A percentile compares a stretch with the other conserved stretches of the same genome.
These are phyloP conservation scores for Esox masquinongy DNA, from an alignment of 2,797 vertebrate species.

Conservation along the genomic window DNA sequence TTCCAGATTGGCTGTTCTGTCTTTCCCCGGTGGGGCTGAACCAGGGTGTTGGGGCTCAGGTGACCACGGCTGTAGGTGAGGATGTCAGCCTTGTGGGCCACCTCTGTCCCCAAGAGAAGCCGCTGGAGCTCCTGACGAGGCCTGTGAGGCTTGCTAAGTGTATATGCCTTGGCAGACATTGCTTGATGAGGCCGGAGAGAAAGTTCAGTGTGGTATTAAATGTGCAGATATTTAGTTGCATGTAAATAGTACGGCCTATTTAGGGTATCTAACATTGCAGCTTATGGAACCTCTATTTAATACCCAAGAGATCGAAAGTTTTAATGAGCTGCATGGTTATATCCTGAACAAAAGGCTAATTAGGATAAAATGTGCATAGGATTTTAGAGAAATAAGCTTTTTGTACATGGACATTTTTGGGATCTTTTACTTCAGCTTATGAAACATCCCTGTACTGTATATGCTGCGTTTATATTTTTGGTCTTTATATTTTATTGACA, in stretches of 20 bases:
- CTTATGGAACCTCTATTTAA: background rate
- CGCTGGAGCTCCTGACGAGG: slow-evolving; percentile 37
- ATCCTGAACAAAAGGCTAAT: too few species aligned
- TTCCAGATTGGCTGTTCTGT: slow-evolving; percentile 51
- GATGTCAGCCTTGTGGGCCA: slow-evolving; percentile 67
- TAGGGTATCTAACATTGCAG: background rate
- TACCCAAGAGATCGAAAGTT: too few species aligned
- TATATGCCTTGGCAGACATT: slow-evolving; percentile 42
- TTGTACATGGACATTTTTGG: too few species aligned
- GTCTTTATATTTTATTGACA: too few species aligned
- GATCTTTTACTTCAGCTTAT: too few species aligned
- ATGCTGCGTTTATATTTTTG: too few species aligned
- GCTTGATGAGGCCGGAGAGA: slow-evolving; percentile 16
- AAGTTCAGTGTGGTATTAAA: background rate
- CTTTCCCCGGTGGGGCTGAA: slow-evolving; percentile 36
- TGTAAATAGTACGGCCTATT: background rate
- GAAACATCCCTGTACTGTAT: too few species aligned
- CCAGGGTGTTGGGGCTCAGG: slow-evolving; percentile 68
- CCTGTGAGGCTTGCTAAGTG: slow-evolving; percentile 24
- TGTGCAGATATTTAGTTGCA: background rate
- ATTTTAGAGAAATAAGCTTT: too few species aligned
- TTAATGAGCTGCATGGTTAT: too few species aligned
- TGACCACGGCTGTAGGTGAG: slow-evolving; percentile 67
- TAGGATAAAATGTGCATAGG: too few species aligned
- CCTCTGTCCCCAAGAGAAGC: slow-evolving; percentile 67